Conservation (phyloP, 2,797 vertebrate species). For the Scyliorhinus canicula region DNA sequence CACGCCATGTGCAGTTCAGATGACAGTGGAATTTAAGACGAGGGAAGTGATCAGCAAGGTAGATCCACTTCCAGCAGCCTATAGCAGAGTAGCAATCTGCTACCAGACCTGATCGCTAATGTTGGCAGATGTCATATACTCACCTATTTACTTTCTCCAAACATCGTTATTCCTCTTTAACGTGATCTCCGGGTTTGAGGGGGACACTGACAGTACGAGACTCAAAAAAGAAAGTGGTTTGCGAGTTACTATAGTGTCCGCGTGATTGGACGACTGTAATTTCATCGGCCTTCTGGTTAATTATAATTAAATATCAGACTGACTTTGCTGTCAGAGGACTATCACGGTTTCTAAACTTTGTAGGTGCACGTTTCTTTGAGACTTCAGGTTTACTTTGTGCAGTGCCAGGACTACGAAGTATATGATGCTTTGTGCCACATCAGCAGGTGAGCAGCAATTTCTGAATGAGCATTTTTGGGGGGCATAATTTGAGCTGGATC, state of each 20-base stretch:
- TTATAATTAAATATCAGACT: constrained; percentile 70
- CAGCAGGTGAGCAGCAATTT: constrained; percentile 59
- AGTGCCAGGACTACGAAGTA: constrained; percentile 50
- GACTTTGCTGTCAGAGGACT: constrained; percentile 66
- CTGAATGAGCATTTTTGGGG: not conserved
- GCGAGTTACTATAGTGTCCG: constrained; percentile 28
- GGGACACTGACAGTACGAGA: not conserved
- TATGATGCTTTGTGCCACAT: constrained; percentile 65
- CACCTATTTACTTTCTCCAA: constrained; percentile 39
- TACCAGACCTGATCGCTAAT: not conserved
- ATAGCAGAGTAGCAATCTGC: constrained; percentile 40
- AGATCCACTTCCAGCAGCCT: constrained; percentile 47
- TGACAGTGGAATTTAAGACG: constrained; percentile 74
- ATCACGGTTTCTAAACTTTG: constrained; percentile 59
- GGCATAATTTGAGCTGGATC: constrained; percentile 41
- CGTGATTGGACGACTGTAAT: constrained; percentile 75
- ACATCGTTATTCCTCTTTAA: not conserved
- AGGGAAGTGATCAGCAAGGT: constrained; percentile 54
- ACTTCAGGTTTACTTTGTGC: constrained; percentile 47
- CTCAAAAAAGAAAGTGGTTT: constrained; percentile 27
- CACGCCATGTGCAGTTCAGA: constrained; percentile 75
- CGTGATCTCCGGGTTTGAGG: constrained; percentile 40
- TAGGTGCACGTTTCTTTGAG: not conserved
- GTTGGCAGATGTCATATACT: not conserved
- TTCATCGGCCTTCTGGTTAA: constrained; percentile 67